Percentiles rank a stretch among this genome's conserved stretches.
phyloP scores from a whole-genome alignment of 1,140 invertebrate genomes.

The Cephus cinctus region DNA sequence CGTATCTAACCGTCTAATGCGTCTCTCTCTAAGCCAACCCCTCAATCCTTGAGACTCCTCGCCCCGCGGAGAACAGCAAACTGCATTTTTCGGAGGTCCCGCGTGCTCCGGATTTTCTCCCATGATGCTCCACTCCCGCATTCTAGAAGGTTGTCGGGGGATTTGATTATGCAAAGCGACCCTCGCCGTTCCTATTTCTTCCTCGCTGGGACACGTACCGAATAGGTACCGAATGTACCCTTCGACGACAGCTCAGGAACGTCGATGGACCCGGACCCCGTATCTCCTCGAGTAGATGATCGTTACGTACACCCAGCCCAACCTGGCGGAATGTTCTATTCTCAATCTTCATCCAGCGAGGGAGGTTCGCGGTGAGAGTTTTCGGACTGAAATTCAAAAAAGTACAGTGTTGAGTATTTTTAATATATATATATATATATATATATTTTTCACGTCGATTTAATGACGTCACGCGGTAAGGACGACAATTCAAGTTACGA shows the following conservation, averaged over 20 bases:
- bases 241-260: too few species aligned
- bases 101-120: conserved; percentile 29
- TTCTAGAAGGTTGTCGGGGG: conserved; percentile 42
- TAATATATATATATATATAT: background rate
- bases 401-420: background rate
- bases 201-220: too few species aligned
- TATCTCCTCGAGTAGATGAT: too few species aligned
- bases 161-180: conserved; percentile 48
- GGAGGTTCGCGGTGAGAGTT: conserved; percentile 1
- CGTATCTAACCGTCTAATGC: conserved; percentile 11
- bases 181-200: conserved; percentile 6
- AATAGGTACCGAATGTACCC: too few species aligned
- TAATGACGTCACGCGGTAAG: too few species aligned
- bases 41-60: too few species aligned
- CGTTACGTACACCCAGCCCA: too few species aligned
- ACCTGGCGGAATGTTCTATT: too few species aligned
- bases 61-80: conserved; percentile 20
- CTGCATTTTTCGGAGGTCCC: conserved; percentile 42
- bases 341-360: conserved; percentile 8
- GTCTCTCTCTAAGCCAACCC: too few species aligned
- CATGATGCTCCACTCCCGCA: conserved; percentile 20
- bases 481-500: too few species aligned
- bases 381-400: background rate
- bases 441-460: too few species aligned
- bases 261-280: too few species aligned